Evolutionary conservation across 2,113 vertebrate species (phyloP), one percentile per base, ranked within the genome.

Genomic region (Oryzias woworae): DNA sequence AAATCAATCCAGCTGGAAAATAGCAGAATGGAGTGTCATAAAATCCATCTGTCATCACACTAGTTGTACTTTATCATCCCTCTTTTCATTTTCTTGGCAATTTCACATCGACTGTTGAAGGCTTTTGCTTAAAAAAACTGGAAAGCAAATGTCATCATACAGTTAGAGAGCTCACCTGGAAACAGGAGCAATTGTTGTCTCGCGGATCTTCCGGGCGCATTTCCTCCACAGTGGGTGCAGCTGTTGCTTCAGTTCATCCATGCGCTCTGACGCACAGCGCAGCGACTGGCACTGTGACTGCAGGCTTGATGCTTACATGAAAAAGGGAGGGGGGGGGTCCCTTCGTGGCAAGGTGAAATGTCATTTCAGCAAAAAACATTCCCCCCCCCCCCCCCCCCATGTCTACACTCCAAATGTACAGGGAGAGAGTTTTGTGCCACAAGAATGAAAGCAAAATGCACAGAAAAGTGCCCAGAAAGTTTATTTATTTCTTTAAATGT

Each of bases 231-330:
- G 70, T 28, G 43, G 20, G 64, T 62, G 80, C 73, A 61, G 78
- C 71, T 73, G 70, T 68, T 70, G 67, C 71, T 78, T 73, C 64
- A 23, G 5, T 46, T 64, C 66, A 77, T 77, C 65, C 69, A 64
- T 69, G 36, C 16, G 24, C 66, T 58, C 47, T 73, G 75, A 68
- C 56, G 74, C 54, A 66, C 67, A 4, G 13, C 36, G 8, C 3
- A 62, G 49, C 49, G 58, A 66, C 63, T 20, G 23, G 42, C 45
- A 20, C 17, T 24, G 22, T 10, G 3, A 10, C 20, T 20, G 36
- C 20, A n/a, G 43, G 6, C 14, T 28, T 20, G 67, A 49, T 55
- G 12, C 23, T 55, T 68, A 43, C 20, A n/a, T 14, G 41, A 58
- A n/a, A 3, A 14, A 16, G 6, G 1, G 47, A 14, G 53, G 17